Evolutionary conservation across 2,113 vertebrate genomes (phyloP).

Genomic region (Marmota flaviventris): DNA sequence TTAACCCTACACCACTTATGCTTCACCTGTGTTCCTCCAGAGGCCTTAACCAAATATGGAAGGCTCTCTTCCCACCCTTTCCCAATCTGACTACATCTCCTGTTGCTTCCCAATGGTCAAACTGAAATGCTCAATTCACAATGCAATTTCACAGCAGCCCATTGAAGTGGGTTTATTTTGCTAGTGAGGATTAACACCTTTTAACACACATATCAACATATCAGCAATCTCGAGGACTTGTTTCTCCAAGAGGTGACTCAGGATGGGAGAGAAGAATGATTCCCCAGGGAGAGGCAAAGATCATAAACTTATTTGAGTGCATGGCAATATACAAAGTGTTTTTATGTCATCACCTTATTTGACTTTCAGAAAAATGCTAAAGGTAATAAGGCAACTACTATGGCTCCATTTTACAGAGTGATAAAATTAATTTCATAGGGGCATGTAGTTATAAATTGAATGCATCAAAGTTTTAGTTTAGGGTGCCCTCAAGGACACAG

Average conservation of each 20-base stretch:
- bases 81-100: neutral
- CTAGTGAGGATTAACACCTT: constrained; percentile 10
- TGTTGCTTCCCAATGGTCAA: neutral
- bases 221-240: neutral
- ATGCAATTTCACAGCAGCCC: neutral
- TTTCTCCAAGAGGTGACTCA: neutral
- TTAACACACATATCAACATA: neutral
- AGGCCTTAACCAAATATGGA: neutral
- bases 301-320: neutral
- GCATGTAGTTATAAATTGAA: neutral
- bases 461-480: neutral
- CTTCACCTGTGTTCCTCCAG: neutral
- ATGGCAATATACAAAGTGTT: neutral
- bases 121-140: neutral
- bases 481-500: neutral
- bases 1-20: too few relatives aligned
- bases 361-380: neutral
- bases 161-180: neutral
- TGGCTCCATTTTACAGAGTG: neutral
- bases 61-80: neutral
- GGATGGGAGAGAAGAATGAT: neutral
- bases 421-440: neutral
- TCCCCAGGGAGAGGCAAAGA: neutral
- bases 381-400: neutral
- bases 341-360: neutral